Evolutionary conservation across 2,888 invertebrate genomes (phyloP).

Genomic region (Aquatica leii): DNA sequence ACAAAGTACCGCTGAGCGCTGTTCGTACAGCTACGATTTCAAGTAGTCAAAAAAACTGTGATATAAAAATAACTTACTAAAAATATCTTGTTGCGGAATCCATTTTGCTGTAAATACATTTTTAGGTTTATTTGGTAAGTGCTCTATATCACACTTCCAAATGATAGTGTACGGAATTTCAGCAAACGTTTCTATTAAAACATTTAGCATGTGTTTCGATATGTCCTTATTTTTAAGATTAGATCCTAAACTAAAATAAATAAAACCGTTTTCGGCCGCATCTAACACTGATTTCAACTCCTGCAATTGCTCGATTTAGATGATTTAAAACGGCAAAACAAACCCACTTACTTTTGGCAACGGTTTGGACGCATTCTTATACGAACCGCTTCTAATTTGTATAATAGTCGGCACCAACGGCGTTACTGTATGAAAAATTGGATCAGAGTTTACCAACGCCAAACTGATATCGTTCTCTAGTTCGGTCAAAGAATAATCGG

Average conservation of each 20-base stretch:
- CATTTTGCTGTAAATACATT: not conserved
- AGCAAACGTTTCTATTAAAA: not conserved
- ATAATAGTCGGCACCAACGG: conserved; percentile 53
- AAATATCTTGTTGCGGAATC: not conserved
- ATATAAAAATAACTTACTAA: not conserved
- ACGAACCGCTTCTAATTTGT: conserved; percentile 49
- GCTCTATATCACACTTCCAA: no score
- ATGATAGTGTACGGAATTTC: not conserved
- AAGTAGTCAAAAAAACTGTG: no score
- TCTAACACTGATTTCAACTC: not conserved
- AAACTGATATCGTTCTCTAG: conserved; percentile 47
- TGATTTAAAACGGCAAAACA: no score
- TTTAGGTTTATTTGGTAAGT: no score
- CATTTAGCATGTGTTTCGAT: not conserved
- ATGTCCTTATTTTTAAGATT: not conserved
- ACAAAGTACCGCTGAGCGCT: no score
- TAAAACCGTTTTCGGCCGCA: no score
- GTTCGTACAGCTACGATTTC: no score
- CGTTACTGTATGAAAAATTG: conserved; percentile 50
- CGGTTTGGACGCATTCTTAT: conserved; percentile 40
- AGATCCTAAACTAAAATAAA: conserved; percentile 8
- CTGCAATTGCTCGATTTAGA: not conserved
- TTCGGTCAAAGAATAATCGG: conserved; percentile 39
- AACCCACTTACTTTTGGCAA: conserved; percentile 46
- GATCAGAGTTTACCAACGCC: conserved; percentile 53